A percentile compares a stretch with the other conserved stretches of the same genome.
These are phyloP conservation scores for Hirundichthys speculiger DNA, from an alignment of 2,113 vertebrate species.

Conservation along the genomic window DNA sequence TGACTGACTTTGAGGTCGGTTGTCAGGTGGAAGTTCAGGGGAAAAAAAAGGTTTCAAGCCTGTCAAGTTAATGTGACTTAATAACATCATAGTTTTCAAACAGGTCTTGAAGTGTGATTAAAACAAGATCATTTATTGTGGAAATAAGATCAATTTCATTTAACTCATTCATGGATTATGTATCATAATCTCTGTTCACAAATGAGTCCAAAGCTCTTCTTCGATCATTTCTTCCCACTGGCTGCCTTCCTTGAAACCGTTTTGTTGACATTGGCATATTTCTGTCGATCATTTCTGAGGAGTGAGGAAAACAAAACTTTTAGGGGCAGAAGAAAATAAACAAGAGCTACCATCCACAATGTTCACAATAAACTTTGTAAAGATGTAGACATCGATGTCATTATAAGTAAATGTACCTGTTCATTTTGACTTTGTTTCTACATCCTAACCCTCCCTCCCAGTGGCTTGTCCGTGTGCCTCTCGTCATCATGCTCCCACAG, in stretches of 20 bases:
- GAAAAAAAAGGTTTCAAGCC: no score
- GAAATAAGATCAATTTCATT: constrained; percentile 21
- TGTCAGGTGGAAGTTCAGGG: no score
- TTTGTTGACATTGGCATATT: constrained; percentile 80
- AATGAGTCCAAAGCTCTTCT: neutral
- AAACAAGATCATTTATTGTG: constrained; percentile 36
- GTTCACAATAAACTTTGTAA: neutral
- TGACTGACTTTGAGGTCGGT: no score
- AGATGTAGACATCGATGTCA: neutral
- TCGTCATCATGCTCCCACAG: constrained; percentile 83
- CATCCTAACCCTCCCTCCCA: constrained; percentile 87
- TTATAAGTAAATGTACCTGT: constrained; percentile 69
- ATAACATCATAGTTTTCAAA: no score
- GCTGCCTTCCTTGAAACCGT: constrained; percentile 78
- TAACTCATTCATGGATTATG: constrained; percentile 25
- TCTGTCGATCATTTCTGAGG: constrained; percentile 83
- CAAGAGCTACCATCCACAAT: neutral
- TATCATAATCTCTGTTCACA: neutral
- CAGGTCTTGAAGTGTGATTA: no score
- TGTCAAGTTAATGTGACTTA: no score
- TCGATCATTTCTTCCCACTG: constrained; percentile 67
- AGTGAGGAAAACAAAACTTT: constrained; percentile 17
- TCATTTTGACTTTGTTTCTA: constrained; percentile 82
- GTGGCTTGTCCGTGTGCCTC: constrained; percentile 70
- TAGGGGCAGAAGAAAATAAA: neutral